phyloP scores from a whole-genome alignment of 2,113 vertebrate genomes.

The Cavia porcellus region DNA sequence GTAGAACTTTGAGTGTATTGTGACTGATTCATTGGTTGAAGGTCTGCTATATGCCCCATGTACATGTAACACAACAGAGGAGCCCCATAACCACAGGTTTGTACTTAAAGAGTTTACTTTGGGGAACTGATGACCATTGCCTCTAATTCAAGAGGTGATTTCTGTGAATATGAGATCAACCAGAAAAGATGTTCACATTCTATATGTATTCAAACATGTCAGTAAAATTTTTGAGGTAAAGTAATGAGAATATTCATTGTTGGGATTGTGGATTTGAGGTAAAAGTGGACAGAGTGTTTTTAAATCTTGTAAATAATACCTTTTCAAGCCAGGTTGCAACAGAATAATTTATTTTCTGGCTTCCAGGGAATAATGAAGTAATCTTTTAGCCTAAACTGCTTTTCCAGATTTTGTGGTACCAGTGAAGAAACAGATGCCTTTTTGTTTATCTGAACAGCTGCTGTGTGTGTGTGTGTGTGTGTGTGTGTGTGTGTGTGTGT shows the following conservation, averaged over 20 bases:
- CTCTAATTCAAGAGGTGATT: not conserved
- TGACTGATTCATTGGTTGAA: not conserved
- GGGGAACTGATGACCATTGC: not conserved
- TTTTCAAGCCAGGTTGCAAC: constrained; percentile 57
- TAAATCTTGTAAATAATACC: constrained; percentile 29
- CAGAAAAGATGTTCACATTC: not conserved
- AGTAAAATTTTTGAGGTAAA: not conserved
- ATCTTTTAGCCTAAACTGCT: not conserved
- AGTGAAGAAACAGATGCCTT: constrained; percentile 54
- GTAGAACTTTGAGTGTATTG: not conserved
- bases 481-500: not conserved
- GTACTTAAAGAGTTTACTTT: not conserved
- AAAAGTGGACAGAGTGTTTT: constrained; percentile 50
- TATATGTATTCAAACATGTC: not conserved
- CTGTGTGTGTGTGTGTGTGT: not conserved
- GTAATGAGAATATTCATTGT: not conserved
- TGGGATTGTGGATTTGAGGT: not conserved
- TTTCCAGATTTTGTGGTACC: constrained; percentile 36
- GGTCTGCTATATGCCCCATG: not conserved
- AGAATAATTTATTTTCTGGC: constrained; percentile 47
- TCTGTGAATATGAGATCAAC: not conserved
- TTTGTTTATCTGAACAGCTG: not conserved
- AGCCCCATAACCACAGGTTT: not conserved
- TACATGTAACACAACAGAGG: no score
- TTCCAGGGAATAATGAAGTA: constrained; percentile 57